A percentile compares a stretch with the other conserved stretches of the same genome.
These are phyloP conservation scores for Penaeus chinensis DNA, from an alignment of 1,140 invertebrate genomes.

Conservation along the genomic window DNA sequence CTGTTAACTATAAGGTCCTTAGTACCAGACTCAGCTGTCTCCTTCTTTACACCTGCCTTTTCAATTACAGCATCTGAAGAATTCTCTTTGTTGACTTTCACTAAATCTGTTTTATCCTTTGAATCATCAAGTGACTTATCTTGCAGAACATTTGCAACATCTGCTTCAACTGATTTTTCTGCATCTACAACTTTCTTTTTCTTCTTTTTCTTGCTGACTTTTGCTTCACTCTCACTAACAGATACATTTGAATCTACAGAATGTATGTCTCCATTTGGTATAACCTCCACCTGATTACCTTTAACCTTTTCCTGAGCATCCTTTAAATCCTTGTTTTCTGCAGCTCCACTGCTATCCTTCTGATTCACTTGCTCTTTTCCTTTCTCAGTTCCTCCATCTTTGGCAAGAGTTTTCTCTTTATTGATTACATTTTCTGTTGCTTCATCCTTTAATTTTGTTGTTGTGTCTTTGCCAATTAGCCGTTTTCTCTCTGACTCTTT, in stretches of 20 bases:
- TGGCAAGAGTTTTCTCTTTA: too few species aligned
- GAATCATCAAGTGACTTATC: neutral
- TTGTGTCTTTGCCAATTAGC: neutral
- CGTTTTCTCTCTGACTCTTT: constrained; percentile 32
- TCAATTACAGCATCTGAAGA: neutral
- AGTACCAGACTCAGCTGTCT: neutral
- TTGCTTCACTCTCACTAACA: neutral
- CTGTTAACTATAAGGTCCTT: too few species aligned
- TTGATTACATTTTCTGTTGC: constrained; percentile 10
- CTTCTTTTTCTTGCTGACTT: constrained; percentile 23
- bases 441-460: constrained; percentile 10
- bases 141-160: neutral
- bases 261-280: neutral
- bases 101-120: too few species aligned
- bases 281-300: neutral
- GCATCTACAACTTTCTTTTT: constrained; percentile 10
- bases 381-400: neutral
- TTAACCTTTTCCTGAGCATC: neutral
- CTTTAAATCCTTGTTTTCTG: neutral
- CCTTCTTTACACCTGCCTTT: neutral
- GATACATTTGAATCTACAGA: neutral
- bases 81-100: neutral
- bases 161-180: neutral
- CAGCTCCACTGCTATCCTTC: neutral
- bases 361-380: neutral